Base-by-base conservation (phyloP, 2,113 vertebrate genomes). In the Microcebus jonahi region DNA sequence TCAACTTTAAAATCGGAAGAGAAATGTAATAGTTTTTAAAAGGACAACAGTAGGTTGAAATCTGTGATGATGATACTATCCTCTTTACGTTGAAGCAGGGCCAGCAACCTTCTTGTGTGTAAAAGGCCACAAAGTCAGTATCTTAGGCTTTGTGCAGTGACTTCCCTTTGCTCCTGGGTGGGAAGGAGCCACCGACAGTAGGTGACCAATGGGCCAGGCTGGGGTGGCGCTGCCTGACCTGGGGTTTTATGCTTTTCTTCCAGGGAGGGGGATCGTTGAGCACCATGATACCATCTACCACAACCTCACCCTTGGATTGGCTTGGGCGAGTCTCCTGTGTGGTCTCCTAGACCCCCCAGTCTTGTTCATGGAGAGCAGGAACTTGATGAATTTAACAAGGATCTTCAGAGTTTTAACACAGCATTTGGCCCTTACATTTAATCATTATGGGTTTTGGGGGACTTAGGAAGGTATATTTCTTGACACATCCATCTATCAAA, bases 221-320 rank as follows among this genome's bases (percentile, higher is more conserved):
- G 5, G 13, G 34, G 18, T 45, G 70, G 27, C 39, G 20, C 39
- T 20, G 4, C n/a, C 34, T 9, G 48, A 23, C 39, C 3, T 18
- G 0, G 36, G 31, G 7, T 27, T 10, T 75, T 63, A 1, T 6
- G 36, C n/a, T 67, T 34, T 14, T 36, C 83, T 53, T 65, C 20
- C 63, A 27, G 4, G 39, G 14, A 23, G 27, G 17, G 42, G 18
- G 2, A 14, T 42, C 4, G 50, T 18, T 39, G 67, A n/a, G 29
- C 5, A 12, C 75, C n/a, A 0, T 4, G 34, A n/a, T 10, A 8
- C 4, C 21, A 0, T 39, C 39, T 27, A 0, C 48, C 8, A 12
- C 36, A 13, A 2, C 15, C 21, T 81, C 36, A 7, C 17, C 42
- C 84, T 95, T 21, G 0, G 6, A 23, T 39, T 39, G 18, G 4